A percentile compares a stretch with the other conserved stretches of the same genome.
Conservation (phyloP, 1,140 invertebrate species). For the Cephus cinctus region DNA sequence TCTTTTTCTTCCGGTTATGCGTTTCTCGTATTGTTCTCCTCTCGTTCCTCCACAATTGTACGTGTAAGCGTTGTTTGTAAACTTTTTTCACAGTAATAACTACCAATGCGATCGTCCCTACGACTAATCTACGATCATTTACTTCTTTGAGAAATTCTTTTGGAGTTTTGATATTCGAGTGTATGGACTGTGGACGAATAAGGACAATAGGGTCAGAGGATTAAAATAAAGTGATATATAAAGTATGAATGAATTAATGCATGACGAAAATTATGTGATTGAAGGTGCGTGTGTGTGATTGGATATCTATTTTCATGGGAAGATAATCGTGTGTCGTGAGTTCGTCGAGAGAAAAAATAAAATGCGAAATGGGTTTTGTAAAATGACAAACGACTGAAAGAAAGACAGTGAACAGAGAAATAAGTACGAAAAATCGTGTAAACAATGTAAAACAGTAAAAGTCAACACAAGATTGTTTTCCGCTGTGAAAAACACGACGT, state of each 20-base stretch:
- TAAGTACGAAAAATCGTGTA: too few species aligned
- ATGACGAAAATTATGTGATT: slow-evolving; percentile 4
- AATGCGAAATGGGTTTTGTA: not conserved
- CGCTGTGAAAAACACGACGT: too few species aligned
- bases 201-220: not conserved
- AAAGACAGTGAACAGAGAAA: too few species aligned
- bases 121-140: too few species aligned
- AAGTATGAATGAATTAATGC: slow-evolving; percentile 4
- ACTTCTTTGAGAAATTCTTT: not conserved
- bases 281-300: slow-evolving; percentile 23
- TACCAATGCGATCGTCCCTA: too few species aligned
- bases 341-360: not conserved
- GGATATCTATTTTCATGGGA: slow-evolving; percentile 29
- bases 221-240: not conserved
- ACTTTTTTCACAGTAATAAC: too few species aligned
- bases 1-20: too few species aligned
- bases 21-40: too few species aligned
- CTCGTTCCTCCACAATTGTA: too few species aligned
- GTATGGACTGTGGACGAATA: not conserved
- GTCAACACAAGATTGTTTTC: too few species aligned
- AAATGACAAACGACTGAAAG: not conserved
- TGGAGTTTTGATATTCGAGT: not conserved
- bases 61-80: too few species aligned
- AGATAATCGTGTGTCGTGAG: not conserved
- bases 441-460: too few species aligned